phyloP scores from a whole-genome alignment of 2,888 invertebrate genomes.

The Muschampia plurimacula region DNA sequence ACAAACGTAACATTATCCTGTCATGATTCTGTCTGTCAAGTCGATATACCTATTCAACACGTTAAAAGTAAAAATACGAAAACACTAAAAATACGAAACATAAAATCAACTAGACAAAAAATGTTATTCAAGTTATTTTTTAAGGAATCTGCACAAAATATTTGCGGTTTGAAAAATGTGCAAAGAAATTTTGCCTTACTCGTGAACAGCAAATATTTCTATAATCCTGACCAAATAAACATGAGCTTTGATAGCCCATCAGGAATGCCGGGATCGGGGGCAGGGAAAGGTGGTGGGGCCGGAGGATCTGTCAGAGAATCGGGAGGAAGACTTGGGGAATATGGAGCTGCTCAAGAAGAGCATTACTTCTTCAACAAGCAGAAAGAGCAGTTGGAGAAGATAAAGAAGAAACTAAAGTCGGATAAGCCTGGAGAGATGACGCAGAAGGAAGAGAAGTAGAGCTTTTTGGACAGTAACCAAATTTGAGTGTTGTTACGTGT shows the following conservation, averaged over 20 bases:
- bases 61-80: no score
- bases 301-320: slow-evolving; percentile 66
- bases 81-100: background rate
- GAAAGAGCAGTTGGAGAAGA: slow-evolving; percentile 59
- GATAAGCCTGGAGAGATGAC: slow-evolving; percentile 40
- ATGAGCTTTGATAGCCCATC: slow-evolving; percentile 39
- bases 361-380: slow-evolving; percentile 67
- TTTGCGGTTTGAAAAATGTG: background rate
- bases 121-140: background rate
- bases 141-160: background rate
- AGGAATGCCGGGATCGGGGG: slow-evolving; percentile 61
- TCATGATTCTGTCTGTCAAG: background rate
- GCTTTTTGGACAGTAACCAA: background rate
- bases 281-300: slow-evolving; percentile 64
- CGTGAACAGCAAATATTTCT: background rate
- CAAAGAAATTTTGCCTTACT: background rate
- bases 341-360: slow-evolving; percentile 67
- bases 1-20: background rate
- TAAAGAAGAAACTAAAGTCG: slow-evolving; percentile 58
- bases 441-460: slow-evolving; percentile 47
- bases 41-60: background rate
- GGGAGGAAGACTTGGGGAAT: slow-evolving; percentile 65
- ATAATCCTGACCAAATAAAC: background rate
- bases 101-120: background rate
- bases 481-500: no score